Conservation (phyloP, 1,140 invertebrate genomes). For the Conopomorpha cramerella region DNA sequence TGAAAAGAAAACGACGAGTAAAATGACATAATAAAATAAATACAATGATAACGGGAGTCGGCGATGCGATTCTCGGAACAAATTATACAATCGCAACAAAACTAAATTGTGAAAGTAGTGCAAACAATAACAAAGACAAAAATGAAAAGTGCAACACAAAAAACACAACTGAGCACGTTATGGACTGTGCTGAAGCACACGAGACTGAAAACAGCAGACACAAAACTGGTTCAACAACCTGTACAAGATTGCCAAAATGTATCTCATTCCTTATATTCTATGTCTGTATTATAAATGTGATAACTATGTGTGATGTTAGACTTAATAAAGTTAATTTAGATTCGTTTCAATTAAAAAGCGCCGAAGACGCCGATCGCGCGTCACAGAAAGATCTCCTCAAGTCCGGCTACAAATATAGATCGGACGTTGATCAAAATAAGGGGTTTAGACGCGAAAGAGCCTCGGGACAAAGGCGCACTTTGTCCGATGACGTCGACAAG, state of each 20-base stretch:
- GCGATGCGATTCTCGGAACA: not conserved
- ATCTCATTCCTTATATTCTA: constrained; percentile 30
- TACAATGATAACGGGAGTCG: not conserved
- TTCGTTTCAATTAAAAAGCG: constrained; percentile 10
- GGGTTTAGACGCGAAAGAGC: no score
- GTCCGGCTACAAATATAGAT: constrained; percentile 14
- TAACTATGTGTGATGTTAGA: constrained; percentile 51
- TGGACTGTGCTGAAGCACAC: constrained; percentile 49
- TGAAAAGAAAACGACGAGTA: not conserved
- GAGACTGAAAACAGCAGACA: constrained; percentile 25
- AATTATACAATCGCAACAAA: not conserved
- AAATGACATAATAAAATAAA: not conserved
- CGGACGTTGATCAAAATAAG: no score
- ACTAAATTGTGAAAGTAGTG: not conserved
- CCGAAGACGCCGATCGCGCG: no score
- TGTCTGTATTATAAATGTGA: constrained; percentile 44
- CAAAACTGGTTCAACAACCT: constrained; percentile 7
- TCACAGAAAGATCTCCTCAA: constrained; percentile 12
- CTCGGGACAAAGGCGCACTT: constrained; percentile 11
- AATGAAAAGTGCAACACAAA: constrained; percentile 9
- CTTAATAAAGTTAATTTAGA: constrained; percentile 33
- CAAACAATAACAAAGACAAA: not conserved
- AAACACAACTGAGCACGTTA: constrained; percentile 18
- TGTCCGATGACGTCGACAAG: constrained; percentile 17
- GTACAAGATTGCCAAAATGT: no score